Base-by-base conservation (phyloP, 2,888 invertebrate species). In the Cotesia congregata region DNA sequence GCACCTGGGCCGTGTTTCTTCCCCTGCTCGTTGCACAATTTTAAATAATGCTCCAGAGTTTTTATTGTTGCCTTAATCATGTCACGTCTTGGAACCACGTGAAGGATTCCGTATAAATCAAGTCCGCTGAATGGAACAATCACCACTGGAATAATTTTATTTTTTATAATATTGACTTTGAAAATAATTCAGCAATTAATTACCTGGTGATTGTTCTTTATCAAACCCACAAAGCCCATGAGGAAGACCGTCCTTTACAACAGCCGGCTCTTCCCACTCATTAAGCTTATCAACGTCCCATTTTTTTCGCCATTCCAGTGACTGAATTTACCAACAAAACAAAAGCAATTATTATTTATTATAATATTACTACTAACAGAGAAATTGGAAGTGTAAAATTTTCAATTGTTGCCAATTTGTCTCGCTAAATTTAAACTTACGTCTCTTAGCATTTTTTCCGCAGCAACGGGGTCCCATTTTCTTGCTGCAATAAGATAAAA, bases 401-500 rank as follows among this genome's bases (percentile, higher is more conserved):
- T 65, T 75, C 30, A 41, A 64, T 72, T 67, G 30, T n/a, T 65
- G 41, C 67, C 38, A 39, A 62, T 41, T 17, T 69, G 50, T 61
- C 38, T 68, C n/a, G n/a, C 9, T 59, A 50, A 38, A 17, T 70
- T 67, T 61, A 20, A 83, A 92, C 94, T 93, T 91, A 97, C 97
- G 86, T 95, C 94, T 90, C 96, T 91, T 1, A 97, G 90, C 97
- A 97, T 97, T 90, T 95, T 95, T 89, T 97, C 97, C 0, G 97
- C 96, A n/a, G 95, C 96, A 72, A 93, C 94, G 0, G 94, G 87
- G 86, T 97, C 94, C 94, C 96, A 97, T 90, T 94, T 95, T 86
- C 97, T 92, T 1, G 97, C 97, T 96, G 91, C 78, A 92, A 78
- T 82, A 62, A 73, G 70, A 75, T 68, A 82, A 68, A 81, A 77